Evolutionary conservation across 2,113 vertebrate genomes (phyloP), one percentile per base, ranked within the genome.

Genomic region (Onychostruthus taczanowskii): DNA sequence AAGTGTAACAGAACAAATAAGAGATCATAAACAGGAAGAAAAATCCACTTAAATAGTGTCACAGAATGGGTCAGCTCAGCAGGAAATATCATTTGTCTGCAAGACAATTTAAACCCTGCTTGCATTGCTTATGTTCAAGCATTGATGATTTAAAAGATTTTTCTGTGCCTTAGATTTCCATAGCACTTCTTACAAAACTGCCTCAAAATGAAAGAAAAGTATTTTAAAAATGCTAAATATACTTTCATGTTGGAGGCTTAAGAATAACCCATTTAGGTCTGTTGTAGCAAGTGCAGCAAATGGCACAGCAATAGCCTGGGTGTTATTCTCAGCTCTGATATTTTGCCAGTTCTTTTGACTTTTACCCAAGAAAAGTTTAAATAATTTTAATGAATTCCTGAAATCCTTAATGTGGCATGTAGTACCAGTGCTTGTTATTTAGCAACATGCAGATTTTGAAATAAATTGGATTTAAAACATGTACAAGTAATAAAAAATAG

Each of bases 1-100:
- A 95, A 93, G 90, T 93, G 64, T 33, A 92, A 70, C 79, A 87
- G 86, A 93, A 88, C 62, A 96, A 97, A 91, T 93, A 95, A 87
- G 39, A 95, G 70, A 95, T 90, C 74, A 95, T 69, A 97, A 96
- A 94, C 75, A 79, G 43, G 33, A 7, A 53, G 75, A 59, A 93
- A 95, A 87, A 73, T 81, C 43, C 43, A 73, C 44, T 95, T 79
- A 96, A 95, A 95, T 81, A 56, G 44, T 91, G 93, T 75, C 79
- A 93, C 27, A 11, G 56, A 43, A 89, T 44, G 68, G 87, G 89
- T 61, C 91, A 92, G 14, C 81, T 95, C 80, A 90, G 43, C 47
- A 93, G 89, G 78, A 93, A 90, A 56, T 86, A 87, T 56, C 67
- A 85, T 84, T 92, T 67, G n/a, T 87, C 55, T 89, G 69, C 16